Conservation (phyloP, 2,888 invertebrate species). For the Thereva unica region DNA sequence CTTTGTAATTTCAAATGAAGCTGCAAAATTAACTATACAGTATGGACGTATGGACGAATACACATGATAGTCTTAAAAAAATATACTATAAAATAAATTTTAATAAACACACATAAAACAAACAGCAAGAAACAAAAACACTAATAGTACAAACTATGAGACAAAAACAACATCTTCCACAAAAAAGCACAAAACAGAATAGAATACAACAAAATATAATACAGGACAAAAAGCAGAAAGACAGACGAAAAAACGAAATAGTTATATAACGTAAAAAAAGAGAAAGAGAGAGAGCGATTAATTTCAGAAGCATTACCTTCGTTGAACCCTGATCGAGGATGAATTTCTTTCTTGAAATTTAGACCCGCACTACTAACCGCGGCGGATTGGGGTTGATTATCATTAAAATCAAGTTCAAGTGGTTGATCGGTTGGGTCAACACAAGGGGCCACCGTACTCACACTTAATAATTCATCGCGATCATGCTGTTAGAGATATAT, state of each 20-base stretch:
- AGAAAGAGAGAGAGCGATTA: conserved; percentile 14
- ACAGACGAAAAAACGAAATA: background rate
- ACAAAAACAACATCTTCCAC: background rate
- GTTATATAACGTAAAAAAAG: conserved; percentile 14
- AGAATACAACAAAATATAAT: background rate
- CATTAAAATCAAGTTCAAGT: conserved; percentile 13
- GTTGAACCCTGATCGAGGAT: conserved; percentile 31
- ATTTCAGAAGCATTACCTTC: conserved; percentile 23
- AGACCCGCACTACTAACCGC: conserved; percentile 27
- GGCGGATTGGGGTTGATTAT: conserved; percentile 12
- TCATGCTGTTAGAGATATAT: conserved; percentile 39
- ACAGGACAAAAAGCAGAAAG: conserved; percentile 6
- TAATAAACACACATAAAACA: background rate
- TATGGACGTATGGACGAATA: too few species aligned
- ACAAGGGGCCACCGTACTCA: conserved; percentile 21
- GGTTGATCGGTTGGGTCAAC: conserved; percentile 9
- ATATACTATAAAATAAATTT: background rate
- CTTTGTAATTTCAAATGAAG: too few species aligned
- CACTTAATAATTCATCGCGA: conserved; percentile 25
- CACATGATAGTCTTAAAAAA: too few species aligned
- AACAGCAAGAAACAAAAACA: background rate
- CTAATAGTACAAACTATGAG: background rate
- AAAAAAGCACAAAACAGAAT: background rate
- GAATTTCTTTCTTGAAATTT: conserved; percentile 31
- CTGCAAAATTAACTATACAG: too few species aligned